Evolutionary conservation across 92 coral and sea anemone genomes (phyloP), one percentile per base, ranked within the genome.

Genomic region (Nematostella vectensis): DNA sequence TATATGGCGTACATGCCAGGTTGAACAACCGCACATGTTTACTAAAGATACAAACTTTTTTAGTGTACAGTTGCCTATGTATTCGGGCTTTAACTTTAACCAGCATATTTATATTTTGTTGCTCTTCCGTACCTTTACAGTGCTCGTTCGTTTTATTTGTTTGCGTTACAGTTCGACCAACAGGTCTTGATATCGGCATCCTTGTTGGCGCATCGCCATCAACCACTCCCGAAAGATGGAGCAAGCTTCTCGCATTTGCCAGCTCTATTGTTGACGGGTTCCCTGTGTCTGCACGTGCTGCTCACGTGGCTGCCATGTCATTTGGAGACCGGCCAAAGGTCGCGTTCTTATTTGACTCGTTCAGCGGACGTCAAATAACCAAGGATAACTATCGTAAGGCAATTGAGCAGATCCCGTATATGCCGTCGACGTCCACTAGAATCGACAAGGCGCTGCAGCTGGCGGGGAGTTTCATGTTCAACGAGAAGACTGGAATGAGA

Each of bases 211-310:
- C 86, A 4, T 79, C 86, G 18, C 62, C 80, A 44, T 24, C 66
- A 47, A 79, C 86, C 39, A 79, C 86, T 28, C 81, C 86, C 11
- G 22, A 65, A 24, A 53, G 77, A 53, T 79, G 86, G 86, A 21
- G 26, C 2, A 44, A 42, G 17, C 55, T 79, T 12, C 74, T 79
- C 11, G 40, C 48, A 19, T 38, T 72, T 52, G 86, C 68, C 16
- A 79, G 59, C 69, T 59, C 67, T 6, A 56, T 79, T 21, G 86
- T 67, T 44, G 71, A 61, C 16, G 57, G 70, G 22, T 79, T 60
- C 59, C 30, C 72, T 3, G 81, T 73, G 9, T 64, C 86, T 0
- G 64, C 59, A 27, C 69, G 75, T 17, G 81, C 76, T 17, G 52
- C 81, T 4, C 80, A 79, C 27, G 8, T 79, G 20, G 75, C 71